Base-by-base conservation (phyloP, 2,888 invertebrate species). In the Hypomecis punctinalis region DNA sequence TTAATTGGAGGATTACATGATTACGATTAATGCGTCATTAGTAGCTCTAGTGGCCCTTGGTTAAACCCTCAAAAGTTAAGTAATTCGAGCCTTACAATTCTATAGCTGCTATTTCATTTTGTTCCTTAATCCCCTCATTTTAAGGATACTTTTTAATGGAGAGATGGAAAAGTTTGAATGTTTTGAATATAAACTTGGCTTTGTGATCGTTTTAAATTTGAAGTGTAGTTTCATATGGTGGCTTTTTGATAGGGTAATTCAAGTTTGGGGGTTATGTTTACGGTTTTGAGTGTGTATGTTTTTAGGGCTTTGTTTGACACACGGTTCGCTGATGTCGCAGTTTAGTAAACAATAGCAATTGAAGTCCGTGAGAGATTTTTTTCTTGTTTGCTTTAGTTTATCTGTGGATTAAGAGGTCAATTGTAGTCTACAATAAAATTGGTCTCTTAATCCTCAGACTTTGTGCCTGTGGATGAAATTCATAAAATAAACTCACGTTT, bases 1-100 rank as follows among this genome's bases (percentile, higher is more conserved):
- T 68, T 74, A 72, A 74, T 71, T 74, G 66, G 51, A 47, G 70
- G 67, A 71, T 71, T 71, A 70, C 63, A 61, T 45, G 68, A 70
- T 68, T 55, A 55, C 63, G 61, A 68, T 68, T 68, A 72, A 69
- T 66, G 63, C 56, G 61, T 67, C 58, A 69, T 74, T 70, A 71
- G 61, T 61, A 69, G 61, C 58, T 63, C 52, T 37, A 64, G 60
- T 64, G 49, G 49, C 45, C 63, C 51, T 64, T 51, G 37, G 9
- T 35, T 23, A 23, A 57, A 8, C 39, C 49, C 40, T 59, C 55
- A 46, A 54, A 63, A 63, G 59, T 59, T 63, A 59, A 63, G 55
- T 55, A 49, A 59, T 59, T 59, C 51, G 59, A 51, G 54, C 45
- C 49, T 49, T 48, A 52, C 35, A 43, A 52, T 57, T 35, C 5